Conservation (phyloP, 2,888 invertebrate species). For the Zele albiditarsus region DNA sequence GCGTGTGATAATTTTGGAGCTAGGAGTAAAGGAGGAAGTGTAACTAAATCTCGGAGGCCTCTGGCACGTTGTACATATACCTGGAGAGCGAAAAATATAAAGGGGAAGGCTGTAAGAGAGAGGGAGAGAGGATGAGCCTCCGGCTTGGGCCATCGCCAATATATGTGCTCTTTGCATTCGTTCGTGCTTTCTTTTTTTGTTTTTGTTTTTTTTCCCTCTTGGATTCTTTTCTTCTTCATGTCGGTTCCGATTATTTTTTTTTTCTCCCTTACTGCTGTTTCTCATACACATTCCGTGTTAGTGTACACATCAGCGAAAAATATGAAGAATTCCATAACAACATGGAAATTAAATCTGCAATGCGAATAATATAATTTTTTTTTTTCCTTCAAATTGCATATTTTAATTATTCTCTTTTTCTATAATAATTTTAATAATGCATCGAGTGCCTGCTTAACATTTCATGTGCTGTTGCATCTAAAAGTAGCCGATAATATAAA, state of each 20-base stretch:
- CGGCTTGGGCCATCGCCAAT: conserved; percentile 44
- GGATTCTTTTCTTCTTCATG: conserved; percentile 13
- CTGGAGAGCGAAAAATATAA: conserved; percentile 27
- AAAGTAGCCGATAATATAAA: neutral
- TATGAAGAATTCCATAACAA: neutral
- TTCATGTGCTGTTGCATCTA: conserved; percentile 12
- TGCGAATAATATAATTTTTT: neutral
- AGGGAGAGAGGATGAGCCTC: conserved; percentile 32
- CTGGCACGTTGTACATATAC: conserved; percentile 38
- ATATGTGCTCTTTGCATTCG: conserved; percentile 25
- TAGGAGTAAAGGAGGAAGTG: conserved; percentile 40
- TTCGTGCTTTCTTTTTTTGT: conserved; percentile 21
- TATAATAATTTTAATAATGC: neutral
- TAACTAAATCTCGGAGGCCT: conserved; percentile 43
- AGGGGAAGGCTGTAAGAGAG: neutral
- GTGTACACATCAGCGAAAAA: neutral
- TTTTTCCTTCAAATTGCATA: neutral
- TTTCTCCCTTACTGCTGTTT: neutral
- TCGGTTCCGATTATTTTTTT: neutral
- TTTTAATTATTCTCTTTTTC: neutral
- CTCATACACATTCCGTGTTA: neutral
- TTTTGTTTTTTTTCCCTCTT: conserved; percentile 27
- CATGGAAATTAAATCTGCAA: neutral
- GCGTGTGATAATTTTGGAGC: conserved; percentile 41
- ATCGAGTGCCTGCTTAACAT: conserved; percentile 22